phyloP scores from a whole-genome alignment of 2,113 vertebrate species.

The Stomatorhinus ivindoensis region DNA sequence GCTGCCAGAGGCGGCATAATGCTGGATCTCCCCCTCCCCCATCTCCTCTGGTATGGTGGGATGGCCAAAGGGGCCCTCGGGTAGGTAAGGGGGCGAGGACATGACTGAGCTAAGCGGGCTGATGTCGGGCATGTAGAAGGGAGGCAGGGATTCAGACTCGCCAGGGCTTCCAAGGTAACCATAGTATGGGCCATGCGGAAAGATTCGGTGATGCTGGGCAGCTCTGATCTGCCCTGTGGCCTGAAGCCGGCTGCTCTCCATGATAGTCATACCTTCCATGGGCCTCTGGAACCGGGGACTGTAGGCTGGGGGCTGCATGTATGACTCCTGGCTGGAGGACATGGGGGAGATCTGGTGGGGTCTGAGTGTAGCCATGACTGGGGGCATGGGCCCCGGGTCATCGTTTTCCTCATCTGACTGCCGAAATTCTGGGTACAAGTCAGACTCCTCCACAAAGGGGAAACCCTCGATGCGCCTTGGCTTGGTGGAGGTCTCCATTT shows the following conservation, averaged over 20 bases:
- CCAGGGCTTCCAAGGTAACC: slow-evolving; percentile 88
- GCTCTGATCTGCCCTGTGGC: slow-evolving; percentile 80
- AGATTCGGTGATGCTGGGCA: slow-evolving; percentile 77
- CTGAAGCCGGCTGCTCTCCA: slow-evolving; percentile 79
- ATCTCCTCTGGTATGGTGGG: slow-evolving; percentile 91
- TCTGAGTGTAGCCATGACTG: slow-evolving; percentile 80
- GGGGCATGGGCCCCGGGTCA: slow-evolving; percentile 75
- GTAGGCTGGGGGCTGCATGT: slow-evolving; percentile 95
- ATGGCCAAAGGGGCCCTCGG: slow-evolving; percentile 86
- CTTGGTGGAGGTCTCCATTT: slow-evolving; percentile 74
- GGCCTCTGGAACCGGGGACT: slow-evolving; percentile 90
- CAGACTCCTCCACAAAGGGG: slow-evolving; percentile 95
- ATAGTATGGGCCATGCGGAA: slow-evolving; percentile 78
- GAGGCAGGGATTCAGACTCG: slow-evolving; percentile 82
- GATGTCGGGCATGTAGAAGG: slow-evolving; percentile 95
- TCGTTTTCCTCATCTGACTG: slow-evolving; percentile 97
- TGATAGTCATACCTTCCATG: slow-evolving; percentile 78
- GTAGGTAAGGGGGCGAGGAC: slow-evolving; percentile 87
- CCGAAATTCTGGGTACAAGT: slow-evolving; percentile 94
- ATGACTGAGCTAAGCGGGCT: slow-evolving; percentile 94
- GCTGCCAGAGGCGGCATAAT: slow-evolving; percentile 81
- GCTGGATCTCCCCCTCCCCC: slow-evolving; percentile 68
- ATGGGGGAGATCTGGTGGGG: slow-evolving; percentile 85
- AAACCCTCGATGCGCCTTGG: slow-evolving; percentile 89
- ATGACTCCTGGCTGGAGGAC: slow-evolving; percentile 94